Evolutionary conservation across 2,888 invertebrate genomes (phyloP).

Genomic region (Cephus nigrinus): DNA sequence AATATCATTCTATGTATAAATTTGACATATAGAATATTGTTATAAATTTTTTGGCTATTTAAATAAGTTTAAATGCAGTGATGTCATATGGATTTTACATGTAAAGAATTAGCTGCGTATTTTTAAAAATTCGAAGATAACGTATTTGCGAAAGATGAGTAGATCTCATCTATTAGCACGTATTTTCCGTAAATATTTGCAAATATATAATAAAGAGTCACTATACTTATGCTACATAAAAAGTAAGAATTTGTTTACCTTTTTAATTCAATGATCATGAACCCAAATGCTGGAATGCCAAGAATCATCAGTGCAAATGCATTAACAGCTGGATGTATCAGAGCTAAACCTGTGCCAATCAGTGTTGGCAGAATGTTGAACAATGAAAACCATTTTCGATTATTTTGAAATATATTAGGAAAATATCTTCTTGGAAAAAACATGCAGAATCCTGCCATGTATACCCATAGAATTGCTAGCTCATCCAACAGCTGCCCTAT

Average conservation of each 20-base stretch:
- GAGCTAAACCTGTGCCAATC: conserved; percentile 75
- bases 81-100: not conserved
- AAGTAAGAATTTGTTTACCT: conserved; percentile 67
- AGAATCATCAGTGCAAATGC: conserved; percentile 84
- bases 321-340: conserved; percentile 83
- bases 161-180: too few species aligned
- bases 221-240: not conserved
- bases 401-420: conserved; percentile 74
- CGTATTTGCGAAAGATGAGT: not conserved
- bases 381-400: conserved; percentile 74
- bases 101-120: not conserved
- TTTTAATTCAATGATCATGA: conserved; percentile 76
- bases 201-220: not conserved
- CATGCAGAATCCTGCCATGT: conserved; percentile 81
- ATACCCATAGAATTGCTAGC: conserved; percentile 84
- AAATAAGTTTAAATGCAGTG: not conserved
- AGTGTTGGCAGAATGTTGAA: conserved; percentile 72
- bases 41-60: not conserved
- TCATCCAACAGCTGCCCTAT: conserved; percentile 84
- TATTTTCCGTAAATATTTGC: not conserved
- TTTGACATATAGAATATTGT: not conserved
- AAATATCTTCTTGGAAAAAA: conserved; percentile 79
- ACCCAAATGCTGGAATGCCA: conserved; percentile 76
- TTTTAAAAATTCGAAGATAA: not conserved
- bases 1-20: conserved; percentile 4